A percentile compares a stretch with the other conserved stretches of the same genome.
phyloP scores from a whole-genome alignment of 2,113 vertebrate species.

The Notiomystis cincta region DNA sequence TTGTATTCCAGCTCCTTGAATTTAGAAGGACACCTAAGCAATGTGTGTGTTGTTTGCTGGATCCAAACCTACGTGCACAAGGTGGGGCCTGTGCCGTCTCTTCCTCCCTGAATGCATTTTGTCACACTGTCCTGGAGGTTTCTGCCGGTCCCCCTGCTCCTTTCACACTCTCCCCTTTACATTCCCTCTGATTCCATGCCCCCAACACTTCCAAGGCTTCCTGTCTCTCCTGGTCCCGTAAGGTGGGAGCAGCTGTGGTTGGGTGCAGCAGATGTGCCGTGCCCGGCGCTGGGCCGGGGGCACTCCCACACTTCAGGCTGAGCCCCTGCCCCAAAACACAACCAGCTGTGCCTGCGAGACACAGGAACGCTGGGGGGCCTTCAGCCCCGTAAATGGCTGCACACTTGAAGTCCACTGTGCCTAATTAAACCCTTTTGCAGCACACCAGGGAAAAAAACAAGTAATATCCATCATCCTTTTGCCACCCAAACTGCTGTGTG shows the following conservation, averaged over 20 bases:
- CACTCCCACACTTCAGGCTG: background rate
- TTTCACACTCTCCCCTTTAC: background rate
- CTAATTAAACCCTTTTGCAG: conserved; percentile 36
- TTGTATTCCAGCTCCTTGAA: background rate
- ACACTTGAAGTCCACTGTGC: background rate
- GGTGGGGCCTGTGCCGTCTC: rapidly evolving
- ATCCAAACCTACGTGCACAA: rapidly evolving
- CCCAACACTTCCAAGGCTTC: rapidly evolving
- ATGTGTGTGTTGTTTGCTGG: background rate
- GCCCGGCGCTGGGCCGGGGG: rapidly evolving
- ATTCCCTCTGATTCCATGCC: background rate
- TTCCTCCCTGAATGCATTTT: background rate
- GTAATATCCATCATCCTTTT: background rate
- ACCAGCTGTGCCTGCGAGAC: background rate
- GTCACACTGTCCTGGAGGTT: background rate
- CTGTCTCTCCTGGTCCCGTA: rapidly evolving
- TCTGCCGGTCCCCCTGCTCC: background rate
- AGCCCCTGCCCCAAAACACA: background rate
- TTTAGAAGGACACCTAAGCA: background rate
- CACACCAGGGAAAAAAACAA: background rate
- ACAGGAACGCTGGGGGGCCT: background rate
- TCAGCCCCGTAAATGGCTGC: background rate
- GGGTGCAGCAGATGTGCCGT: background rate
- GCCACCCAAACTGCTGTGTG: conserved; percentile 29
- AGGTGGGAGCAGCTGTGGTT: background rate